These are phyloP conservation scores for Ceratina australensis DNA, from an alignment of 1,140 invertebrate species.

Conservation along the genomic window DNA sequence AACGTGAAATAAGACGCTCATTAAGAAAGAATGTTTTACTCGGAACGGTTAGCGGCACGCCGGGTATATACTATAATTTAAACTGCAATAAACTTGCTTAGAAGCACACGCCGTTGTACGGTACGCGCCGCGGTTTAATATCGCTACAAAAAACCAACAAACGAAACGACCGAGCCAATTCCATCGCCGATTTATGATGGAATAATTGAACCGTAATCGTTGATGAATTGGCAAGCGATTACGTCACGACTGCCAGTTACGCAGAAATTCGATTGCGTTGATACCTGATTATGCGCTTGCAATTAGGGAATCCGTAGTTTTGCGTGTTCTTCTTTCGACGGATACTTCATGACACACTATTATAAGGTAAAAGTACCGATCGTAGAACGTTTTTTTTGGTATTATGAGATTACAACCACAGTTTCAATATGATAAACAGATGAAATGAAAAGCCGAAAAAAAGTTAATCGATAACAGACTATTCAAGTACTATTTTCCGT, in stretches of 20 bases:
- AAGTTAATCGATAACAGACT: no score
- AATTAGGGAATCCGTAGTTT: background rate
- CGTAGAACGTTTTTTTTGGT: no score
- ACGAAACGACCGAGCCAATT: constrained; percentile 11
- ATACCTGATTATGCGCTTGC: background rate
- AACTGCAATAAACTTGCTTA: constrained; percentile 53
- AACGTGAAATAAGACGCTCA: constrained; percentile 64
- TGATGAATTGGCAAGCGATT: constrained; percentile 12
- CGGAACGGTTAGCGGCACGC: constrained; percentile 14
- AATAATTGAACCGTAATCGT: constrained; percentile 41
- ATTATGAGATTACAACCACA: no score
- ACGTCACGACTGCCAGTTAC: background rate
- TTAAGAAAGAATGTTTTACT: constrained; percentile 71
- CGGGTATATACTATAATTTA: constrained; percentile 44
- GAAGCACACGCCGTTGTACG: constrained; percentile 15
- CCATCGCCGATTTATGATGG: constrained; percentile 22
- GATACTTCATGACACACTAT: no score
- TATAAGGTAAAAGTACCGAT: no score
- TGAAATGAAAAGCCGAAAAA: no score
- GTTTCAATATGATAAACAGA: no score
- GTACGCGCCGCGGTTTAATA: constrained; percentile 27
- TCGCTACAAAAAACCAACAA: constrained; percentile 37
- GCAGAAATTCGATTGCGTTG: background rate
- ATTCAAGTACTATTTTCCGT: no score
- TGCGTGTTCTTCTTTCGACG: no score